Conservation (phyloP, 2,888 invertebrate genomes). For the Nemoura dubitans region DNA sequence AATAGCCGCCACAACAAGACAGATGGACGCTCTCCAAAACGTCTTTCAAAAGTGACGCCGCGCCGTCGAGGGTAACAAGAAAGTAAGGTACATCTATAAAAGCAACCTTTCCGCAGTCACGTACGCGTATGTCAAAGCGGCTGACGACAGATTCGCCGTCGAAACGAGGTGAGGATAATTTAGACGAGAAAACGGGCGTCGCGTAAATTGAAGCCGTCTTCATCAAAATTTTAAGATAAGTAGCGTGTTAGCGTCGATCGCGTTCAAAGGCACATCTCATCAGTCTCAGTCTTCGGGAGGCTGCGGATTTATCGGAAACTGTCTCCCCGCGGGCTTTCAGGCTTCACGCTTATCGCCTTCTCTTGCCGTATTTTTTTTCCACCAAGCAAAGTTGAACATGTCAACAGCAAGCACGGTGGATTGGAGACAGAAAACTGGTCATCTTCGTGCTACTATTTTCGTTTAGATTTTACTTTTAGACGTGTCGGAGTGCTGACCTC, state of each 20-base stretch:
- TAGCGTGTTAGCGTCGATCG: background rate
- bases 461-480: no score
- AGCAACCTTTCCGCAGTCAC: background rate
- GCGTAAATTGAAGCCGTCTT: background rate
- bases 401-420: no score
- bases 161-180: conserved; percentile 12
- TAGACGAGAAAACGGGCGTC: conserved; percentile 12
- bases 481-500: no score
- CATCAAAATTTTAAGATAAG: background rate
- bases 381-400: no score
- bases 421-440: no score
- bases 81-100: no score
- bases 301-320: no score
- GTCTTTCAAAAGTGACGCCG: background rate
- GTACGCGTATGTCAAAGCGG: background rate
- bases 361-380: no score
- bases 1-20: background rate
- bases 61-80: background rate
- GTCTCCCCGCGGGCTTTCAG: no score
- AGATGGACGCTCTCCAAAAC: background rate
- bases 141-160: background rate
- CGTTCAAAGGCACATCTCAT: background rate
- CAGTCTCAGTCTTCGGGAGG: background rate
- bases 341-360: no score
- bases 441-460: no score